Base-by-base conservation (phyloP, 53 echinoderm and acorn worm species). In the Luidia sarsii region DNA sequence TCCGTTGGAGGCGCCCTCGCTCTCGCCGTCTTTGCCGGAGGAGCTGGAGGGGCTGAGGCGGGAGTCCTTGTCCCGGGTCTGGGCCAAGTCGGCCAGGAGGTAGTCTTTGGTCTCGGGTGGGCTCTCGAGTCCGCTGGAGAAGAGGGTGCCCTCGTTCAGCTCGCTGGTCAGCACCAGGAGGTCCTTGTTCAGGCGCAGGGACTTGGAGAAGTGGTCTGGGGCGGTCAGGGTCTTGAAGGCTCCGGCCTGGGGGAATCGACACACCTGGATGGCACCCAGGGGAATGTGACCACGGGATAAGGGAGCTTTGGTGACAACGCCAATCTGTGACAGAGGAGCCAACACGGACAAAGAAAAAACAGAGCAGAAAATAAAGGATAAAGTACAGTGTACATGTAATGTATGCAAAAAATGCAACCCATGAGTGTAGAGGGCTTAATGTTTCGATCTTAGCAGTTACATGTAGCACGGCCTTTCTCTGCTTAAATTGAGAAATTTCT, bases 221-320 rank as follows among this genome's bases (percentile, higher is more conserved):
- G 54, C 48, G 31, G 82, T 21, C 3, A 70, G 33, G 4, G 63
- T 25, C 66, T 73, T 85, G 4, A 64, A 65, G 14, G 71, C 75
- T 24, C 65, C 71, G 36, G 82, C 87, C 57, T 89, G 81, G 25
- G 95, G 95, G 46, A 92, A 81, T 23, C 89, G 77, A 46, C 92
- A 70, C 33, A 95, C 95, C 74, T 95, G 95, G 51, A 95, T 95
- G 39, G 95, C 95, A 65, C 92, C 92, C 18, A 95, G 80, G 57
- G 95, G 95, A 79, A 95, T 85, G 57, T 89, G 87, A 46, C 95
- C 95, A 62, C 86, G 57, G 3, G 92, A 90, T 25, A 90, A 63
- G 24, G 95, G 85, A 6, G 87, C 81, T 57, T 89, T 83, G 57
- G 93, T 90, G 57, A 85, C 88, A 19, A 82, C 82, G 24, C 83